A percentile compares a stretch with the other conserved stretches of the same genome.
phyloP scores from a whole-genome alignment of 2,113 vertebrate species.

The Sprattus sprattus region DNA sequence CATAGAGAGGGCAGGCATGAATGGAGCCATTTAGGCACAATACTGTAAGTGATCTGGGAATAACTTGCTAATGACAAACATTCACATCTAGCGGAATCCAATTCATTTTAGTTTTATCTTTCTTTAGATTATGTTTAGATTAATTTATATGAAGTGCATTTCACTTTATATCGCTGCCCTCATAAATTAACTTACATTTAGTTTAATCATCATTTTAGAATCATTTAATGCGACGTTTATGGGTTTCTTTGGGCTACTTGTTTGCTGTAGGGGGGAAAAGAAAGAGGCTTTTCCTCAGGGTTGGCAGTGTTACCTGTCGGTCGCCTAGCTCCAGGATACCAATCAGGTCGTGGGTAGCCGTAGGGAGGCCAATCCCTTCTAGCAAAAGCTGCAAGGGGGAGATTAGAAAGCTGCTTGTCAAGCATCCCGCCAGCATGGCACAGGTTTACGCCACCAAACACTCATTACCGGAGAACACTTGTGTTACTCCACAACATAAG shows the following conservation, averaged over 20 bases:
- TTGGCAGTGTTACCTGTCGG: constrained; percentile 68
- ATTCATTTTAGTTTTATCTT: not conserved
- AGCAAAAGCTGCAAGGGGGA: constrained; percentile 65
- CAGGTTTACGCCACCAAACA: constrained; percentile 2
- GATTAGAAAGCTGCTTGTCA: constrained; percentile 60
- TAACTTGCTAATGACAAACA: not conserved
- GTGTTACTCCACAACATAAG: not conserved
- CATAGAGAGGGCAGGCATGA: constrained; percentile 56
- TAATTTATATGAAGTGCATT: not conserved
- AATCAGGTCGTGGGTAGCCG: constrained; percentile 65
- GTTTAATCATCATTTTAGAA: not conserved
- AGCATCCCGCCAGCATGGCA: constrained; percentile 23
- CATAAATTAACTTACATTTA: not conserved
- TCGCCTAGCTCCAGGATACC: constrained; percentile 67
- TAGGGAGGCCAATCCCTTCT: constrained; percentile 71
- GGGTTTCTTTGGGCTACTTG: not conserved
- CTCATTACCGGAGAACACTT: constrained; percentile 9
- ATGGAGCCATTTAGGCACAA: not conserved
- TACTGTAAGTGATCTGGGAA: not conserved
- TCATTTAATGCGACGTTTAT: not conserved
- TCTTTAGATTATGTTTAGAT: not conserved
- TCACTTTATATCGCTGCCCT: not conserved
- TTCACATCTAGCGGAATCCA: not conserved
- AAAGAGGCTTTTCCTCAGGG: not conserved
- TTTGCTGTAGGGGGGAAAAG: not conserved